These are phyloP conservation scores for Apomyelois bistriatella DNA, from an alignment of 2,888 invertebrate genomes.

Conservation along the genomic window DNA sequence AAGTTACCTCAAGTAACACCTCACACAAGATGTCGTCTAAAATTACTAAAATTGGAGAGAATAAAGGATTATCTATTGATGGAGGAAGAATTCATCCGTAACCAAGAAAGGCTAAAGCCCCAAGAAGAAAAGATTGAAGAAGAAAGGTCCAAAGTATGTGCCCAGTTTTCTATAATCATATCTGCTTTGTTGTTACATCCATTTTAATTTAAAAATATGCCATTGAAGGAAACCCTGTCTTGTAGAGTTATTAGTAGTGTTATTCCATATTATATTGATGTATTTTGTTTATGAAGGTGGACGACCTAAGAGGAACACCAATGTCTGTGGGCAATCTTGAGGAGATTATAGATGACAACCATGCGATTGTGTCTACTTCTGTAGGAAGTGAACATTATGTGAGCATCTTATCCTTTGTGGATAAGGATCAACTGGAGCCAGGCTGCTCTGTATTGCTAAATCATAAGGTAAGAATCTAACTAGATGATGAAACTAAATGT, in stretches of 20 bases:
- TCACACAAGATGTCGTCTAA: conserved; percentile 97
- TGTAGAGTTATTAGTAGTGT: too few species aligned
- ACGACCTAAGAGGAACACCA: conserved; percentile 98
- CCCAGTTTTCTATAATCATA: background rate
- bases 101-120: conserved; percentile 98
- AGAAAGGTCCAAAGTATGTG: conserved; percentile 90
- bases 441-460: conserved; percentile 99
- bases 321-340: conserved; percentile 99
- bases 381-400: conserved; percentile 99
- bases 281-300: conserved; percentile 80
- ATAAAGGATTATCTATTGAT: conserved; percentile 99
- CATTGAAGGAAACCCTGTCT: too few species aligned
- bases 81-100: conserved; percentile 99
- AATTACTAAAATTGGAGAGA: conserved; percentile 95
- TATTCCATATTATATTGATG: background rate
- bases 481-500: too few species aligned
- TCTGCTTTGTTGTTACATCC: too few species aligned
- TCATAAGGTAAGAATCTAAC: conserved; percentile 87
- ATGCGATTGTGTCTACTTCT: conserved; percentile 99
- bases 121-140: conserved; percentile 99
- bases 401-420: conserved; percentile 98
- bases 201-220: too few species aligned
- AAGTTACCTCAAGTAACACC: conserved; percentile 99
- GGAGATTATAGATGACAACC: conserved; percentile 99
- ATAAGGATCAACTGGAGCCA: conserved; percentile 99